These are phyloP conservation scores for Pseudomugil gertrudae DNA, from an alignment of 2,797 vertebrate species.

Conservation along the genomic window DNA sequence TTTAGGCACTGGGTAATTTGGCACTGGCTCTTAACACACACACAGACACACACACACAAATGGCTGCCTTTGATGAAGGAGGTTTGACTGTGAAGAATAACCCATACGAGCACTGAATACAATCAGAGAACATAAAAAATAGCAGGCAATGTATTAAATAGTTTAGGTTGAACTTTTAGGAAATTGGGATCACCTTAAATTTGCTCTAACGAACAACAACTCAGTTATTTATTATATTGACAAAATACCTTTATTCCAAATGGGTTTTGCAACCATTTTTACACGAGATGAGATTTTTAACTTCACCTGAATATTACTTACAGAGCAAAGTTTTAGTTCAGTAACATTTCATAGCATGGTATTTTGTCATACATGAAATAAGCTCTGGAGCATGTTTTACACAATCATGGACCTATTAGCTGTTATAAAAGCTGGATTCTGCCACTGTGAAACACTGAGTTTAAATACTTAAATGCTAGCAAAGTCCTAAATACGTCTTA, in stretches of 20 bases:
- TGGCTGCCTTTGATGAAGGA: constrained; percentile 27
- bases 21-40: constrained; percentile 49
- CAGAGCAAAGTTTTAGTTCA: background rate
- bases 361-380: background rate
- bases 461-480: no score
- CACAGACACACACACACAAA: constrained; percentile 15
- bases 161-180: background rate
- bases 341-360: background rate
- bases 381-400: background rate
- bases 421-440: background rate
- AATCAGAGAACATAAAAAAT: constrained; percentile 3
- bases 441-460: background rate
- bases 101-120: constrained; percentile 12
- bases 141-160: background rate
- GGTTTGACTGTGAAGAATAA: constrained; percentile 41
- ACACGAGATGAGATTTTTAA: background rate
- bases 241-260: background rate
- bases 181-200: background rate
- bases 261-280: background rate
- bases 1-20: constrained; percentile 70
- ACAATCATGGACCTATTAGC: background rate
- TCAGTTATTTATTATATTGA: background rate
- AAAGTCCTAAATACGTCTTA: no score
- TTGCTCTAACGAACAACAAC: background rate
- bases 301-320: background rate